phyloP scores from a whole-genome alignment of 2,113 vertebrate genomes.

The Miniopterus natalensis region DNA sequence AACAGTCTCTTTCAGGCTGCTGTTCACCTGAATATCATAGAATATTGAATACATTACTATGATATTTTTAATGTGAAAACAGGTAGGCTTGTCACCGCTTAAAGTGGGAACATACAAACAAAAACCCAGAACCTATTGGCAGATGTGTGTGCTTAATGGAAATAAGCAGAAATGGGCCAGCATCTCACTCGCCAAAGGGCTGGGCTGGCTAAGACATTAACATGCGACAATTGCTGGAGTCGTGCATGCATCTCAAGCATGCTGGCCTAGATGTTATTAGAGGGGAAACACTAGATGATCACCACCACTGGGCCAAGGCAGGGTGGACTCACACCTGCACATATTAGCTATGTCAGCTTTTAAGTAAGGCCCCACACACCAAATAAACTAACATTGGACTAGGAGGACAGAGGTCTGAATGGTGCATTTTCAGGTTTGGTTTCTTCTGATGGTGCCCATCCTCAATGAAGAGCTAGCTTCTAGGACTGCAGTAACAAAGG shows the following conservation, averaged over 20 bases:
- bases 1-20: background rate
- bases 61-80: slow-evolving; percentile 49
- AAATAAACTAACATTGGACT: accelerated
- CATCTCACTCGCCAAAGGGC: background rate
- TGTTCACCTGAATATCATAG: no score
- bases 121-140: slow-evolving; percentile 41
- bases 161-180: slow-evolving; percentile 70
- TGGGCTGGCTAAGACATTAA: background rate
- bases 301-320: background rate
- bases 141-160: slow-evolving; percentile 63
- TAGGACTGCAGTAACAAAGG: background rate
- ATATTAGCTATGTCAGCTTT: accelerated
- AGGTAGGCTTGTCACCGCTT: background rate
- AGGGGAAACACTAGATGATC: background rate
- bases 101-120: slow-evolving; percentile 64
- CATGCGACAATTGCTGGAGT: background rate
- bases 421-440: accelerated
- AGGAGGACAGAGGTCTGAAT: no score
- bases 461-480: accelerated
- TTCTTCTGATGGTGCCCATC: accelerated
- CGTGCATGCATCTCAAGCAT: background rate
- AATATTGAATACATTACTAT: accelerated
- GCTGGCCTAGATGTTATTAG: accelerated
- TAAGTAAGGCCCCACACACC: background rate
- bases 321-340: accelerated